phyloP scores from a whole-genome alignment of 1,140 invertebrate species.

The Choristoneura fumiferana region DNA sequence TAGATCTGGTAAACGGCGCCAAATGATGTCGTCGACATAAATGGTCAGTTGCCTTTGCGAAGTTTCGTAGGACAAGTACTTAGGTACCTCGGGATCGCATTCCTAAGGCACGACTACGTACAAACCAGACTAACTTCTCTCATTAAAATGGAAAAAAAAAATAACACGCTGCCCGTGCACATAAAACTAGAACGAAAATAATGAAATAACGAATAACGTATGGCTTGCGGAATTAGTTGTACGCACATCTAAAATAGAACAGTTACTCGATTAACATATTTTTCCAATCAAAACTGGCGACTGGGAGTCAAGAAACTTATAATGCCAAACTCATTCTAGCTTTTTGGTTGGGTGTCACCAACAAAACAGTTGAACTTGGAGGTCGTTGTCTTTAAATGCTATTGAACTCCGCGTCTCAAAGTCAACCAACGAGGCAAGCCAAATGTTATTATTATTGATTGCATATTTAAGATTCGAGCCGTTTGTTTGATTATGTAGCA shows the following conservation, averaged over 20 bases:
- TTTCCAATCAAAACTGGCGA: conserved; percentile 8
- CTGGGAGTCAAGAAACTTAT: conserved; percentile 8
- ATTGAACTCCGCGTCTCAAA: conserved; percentile 13
- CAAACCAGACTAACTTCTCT: too few species aligned
- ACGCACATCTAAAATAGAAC: background rate
- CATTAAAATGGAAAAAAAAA: too few species aligned
- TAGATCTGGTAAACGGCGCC: background rate
- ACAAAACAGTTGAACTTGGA: conserved; percentile 2
- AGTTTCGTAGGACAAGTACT: background rate
- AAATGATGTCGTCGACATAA: background rate
- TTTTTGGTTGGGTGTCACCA: conserved; percentile 13
- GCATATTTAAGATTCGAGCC: conserved; percentile 5
- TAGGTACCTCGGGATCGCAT: background rate
- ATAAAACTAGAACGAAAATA: background rate
- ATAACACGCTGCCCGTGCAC: background rate
- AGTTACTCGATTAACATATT: conserved; percentile 14
- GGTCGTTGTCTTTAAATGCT: conserved; percentile 17
- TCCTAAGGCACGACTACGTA: too few species aligned
- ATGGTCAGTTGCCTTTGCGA: background rate
- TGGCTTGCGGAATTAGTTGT: background rate
- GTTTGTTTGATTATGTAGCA: conserved; percentile 8
- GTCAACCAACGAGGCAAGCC: conserved; percentile 7
- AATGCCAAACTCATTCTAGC: background rate
- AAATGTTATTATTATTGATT: conserved; percentile 13
- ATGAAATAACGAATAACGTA: background rate